Evolutionary conservation across 2,888 invertebrate species (phyloP).

Genomic region (Sinodicranocentrus sp.): DNA sequence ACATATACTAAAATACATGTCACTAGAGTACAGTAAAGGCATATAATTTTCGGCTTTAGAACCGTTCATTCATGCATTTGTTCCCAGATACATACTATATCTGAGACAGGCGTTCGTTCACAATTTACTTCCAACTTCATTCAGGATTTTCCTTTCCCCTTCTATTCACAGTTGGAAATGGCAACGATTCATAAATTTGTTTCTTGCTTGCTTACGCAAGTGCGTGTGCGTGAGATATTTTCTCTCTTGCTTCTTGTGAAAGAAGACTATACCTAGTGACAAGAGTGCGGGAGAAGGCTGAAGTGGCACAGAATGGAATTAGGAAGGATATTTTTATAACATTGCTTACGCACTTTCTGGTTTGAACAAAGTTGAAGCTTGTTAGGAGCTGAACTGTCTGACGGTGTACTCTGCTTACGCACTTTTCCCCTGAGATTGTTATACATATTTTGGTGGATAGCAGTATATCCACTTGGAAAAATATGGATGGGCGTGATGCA

Average conservation of each 20-base stretch:
- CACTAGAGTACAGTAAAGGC: not conserved
- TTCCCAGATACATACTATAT: not conserved
- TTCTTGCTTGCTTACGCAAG: conserved; percentile 52
- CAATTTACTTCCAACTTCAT: conserved; percentile 13
- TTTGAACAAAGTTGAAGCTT: too few species aligned
- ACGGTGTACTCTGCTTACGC: conserved; percentile 15
- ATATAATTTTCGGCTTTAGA: not conserved
- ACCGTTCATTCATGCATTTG: conserved; percentile 37
- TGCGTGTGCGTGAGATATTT: conserved; percentile 43
- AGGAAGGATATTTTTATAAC: not conserved
- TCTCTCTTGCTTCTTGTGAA: not conserved
- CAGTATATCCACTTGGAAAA: too few species aligned
- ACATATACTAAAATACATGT: not conserved
- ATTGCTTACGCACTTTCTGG: conserved; percentile 1
- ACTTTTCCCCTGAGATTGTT: not conserved
- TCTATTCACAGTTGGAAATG: not conserved
- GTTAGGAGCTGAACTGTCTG: not conserved
- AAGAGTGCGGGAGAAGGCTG: conserved; percentile 3
- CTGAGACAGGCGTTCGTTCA: conserved; percentile 15
- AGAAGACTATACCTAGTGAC: not conserved
- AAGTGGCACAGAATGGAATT: not conserved
- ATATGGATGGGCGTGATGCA: too few species aligned
- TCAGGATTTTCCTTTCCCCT: conserved; percentile 26
- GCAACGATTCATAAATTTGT: conserved; percentile 41
- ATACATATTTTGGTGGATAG: not conserved